Conservation (phyloP, 2,888 invertebrate genomes). For the Bibio marci region DNA sequence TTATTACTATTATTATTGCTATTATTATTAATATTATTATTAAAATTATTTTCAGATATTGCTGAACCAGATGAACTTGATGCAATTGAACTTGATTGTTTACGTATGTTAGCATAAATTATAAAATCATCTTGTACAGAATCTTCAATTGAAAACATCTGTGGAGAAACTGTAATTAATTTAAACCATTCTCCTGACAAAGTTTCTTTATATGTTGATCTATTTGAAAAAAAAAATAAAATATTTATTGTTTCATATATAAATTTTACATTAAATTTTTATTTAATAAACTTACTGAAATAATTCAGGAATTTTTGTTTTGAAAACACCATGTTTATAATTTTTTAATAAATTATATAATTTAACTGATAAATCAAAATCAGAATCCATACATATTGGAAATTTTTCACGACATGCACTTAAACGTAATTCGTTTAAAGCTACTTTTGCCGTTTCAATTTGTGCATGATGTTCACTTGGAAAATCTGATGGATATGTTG, state of each 20-base stretch:
- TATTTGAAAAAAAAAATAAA: conserved; percentile 18
- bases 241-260: neutral
- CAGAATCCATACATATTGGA: conserved; percentile 17
- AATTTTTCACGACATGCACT: conserved; percentile 16
- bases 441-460: conserved; percentile 19
- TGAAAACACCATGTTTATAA: conserved; percentile 41
- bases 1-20: too few species aligned
- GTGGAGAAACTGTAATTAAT: conserved; percentile 36
- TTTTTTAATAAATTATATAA: conserved; percentile 21
- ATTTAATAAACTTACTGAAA: conserved; percentile 36
- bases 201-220: conserved; percentile 42
- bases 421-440: conserved; percentile 19
- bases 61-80: neutral
- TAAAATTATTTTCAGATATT: too few species aligned
- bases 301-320: conserved; percentile 36
- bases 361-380: conserved; percentile 19
- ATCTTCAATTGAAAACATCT: conserved; percentile 29
- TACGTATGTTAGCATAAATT: conserved; percentile 18
- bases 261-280: conserved; percentile 2
- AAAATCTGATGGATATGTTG: conserved; percentile 24
- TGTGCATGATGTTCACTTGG: conserved; percentile 17
- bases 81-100: neutral
- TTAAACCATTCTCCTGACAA: conserved; percentile 54
- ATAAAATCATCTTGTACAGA: conserved; percentile 19
- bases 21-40: too few species aligned